Conservation (phyloP, 2,888 invertebrate genomes). For the Meandrusa payeni region DNA sequence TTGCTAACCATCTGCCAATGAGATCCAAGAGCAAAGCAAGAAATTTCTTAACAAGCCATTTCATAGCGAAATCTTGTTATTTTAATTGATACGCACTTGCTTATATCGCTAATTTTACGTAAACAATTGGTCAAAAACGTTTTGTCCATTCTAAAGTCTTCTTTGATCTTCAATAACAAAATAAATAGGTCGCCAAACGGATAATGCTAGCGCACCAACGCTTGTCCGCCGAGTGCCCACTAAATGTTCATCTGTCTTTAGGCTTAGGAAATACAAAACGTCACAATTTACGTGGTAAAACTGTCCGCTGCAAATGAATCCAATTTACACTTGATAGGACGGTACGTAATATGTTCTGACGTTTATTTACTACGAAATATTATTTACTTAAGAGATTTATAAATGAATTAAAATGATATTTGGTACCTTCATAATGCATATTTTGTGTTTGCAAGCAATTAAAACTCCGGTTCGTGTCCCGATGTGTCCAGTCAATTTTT, state of each 20-base stretch:
- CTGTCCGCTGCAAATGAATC: no score
- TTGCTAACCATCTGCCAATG: constrained; percentile 4
- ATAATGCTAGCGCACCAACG: constrained; percentile 8
- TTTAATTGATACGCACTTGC: constrained; percentile 1
- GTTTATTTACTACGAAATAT: no score
- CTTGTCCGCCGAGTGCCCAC: neutral
- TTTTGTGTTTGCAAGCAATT: no score
- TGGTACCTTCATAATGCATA: no score
- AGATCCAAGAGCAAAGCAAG: constrained; percentile 1
- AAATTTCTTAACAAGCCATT: constrained; percentile 10
- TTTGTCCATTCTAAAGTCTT: constrained; percentile 3
- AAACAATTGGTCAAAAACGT: constrained; percentile 15
- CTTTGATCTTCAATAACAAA: constrained; percentile 19
- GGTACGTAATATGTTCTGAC: no score
- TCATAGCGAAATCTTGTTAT: constrained; percentile 16
- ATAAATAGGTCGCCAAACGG: constrained; percentile 19
- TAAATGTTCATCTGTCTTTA: constrained; percentile 11
- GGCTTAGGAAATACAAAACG: no score
- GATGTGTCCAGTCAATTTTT: no score
- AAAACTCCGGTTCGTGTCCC: no score
- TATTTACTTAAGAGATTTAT: no score
- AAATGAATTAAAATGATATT: no score
- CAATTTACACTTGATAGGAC: no score
- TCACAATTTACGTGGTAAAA: no score
- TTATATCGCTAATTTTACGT: constrained; percentile 2